phyloP scores from a whole-genome alignment of 92 coral and sea anemone species.

The Porites cylindrica region DNA sequence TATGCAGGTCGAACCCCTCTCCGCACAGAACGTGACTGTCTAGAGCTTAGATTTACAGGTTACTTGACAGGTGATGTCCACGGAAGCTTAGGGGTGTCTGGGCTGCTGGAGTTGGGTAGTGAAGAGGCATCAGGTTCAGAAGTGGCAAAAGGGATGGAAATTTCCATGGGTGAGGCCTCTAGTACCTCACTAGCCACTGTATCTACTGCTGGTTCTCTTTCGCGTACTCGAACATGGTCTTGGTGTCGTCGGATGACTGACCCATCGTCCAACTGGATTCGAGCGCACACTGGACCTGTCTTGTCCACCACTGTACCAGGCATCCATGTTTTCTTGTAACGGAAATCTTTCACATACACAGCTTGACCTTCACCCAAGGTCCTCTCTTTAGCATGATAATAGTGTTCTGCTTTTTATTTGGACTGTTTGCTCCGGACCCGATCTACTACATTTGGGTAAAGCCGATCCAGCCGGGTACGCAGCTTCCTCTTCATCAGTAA shows the following conservation, averaged over 20 bases:
- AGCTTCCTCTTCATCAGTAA: constrained; percentile 57
- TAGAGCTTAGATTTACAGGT: constrained; percentile 8
- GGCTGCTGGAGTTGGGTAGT: too few relatives aligned
- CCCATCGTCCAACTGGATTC: constrained; percentile 56
- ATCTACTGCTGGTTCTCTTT: not conserved
- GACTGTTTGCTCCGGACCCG: constrained; percentile 58
- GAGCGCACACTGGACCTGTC: constrained; percentile 63
- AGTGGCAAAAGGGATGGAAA: too few relatives aligned
- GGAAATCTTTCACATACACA: constrained; percentile 60
- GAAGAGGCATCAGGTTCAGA: too few relatives aligned
- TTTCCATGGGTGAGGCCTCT: too few relatives aligned
- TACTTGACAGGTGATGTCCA: not conserved
- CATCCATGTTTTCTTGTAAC: constrained; percentile 59
- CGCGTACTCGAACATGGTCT: constrained; percentile 58
- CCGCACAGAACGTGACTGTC: constrained; percentile 23
- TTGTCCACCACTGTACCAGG: constrained; percentile 49
- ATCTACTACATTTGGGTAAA: constrained; percentile 53
- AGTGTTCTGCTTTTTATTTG: constrained; percentile 68
- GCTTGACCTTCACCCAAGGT: constrained; percentile 48
- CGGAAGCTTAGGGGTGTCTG: not conserved
- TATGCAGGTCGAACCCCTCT: not conserved
- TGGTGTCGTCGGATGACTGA: constrained; percentile 43
- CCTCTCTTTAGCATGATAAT: constrained; percentile 69
- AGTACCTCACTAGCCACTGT: not conserved
- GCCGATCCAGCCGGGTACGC: constrained; percentile 61